Conservation (phyloP, 2,797 vertebrate species). For the Scarus forsteni region DNA sequence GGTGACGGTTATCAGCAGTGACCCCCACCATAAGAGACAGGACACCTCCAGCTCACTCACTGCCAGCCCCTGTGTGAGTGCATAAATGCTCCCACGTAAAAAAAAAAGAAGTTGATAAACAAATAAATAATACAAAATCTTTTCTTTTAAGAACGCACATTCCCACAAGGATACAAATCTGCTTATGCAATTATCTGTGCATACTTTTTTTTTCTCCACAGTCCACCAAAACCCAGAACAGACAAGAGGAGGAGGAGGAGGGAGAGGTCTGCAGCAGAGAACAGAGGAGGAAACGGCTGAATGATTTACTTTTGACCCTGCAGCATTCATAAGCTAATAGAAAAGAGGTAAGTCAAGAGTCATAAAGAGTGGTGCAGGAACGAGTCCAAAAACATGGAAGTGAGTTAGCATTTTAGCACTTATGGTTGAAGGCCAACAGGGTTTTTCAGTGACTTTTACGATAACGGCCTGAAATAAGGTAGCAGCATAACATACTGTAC, state of each 20-base stretch:
- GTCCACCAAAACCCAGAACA: conserved; percentile 77
- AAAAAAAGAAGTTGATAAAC: not conserved
- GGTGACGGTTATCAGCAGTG: conserved; percentile 89
- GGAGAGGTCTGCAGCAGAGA: conserved; percentile 86
- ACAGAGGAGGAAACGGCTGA: conserved; percentile 90
- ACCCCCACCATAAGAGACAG: conserved; percentile 90
- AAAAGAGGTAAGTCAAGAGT: conserved; percentile 61
- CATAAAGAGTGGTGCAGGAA: not conserved
- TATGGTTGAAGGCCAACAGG: too few species aligned
- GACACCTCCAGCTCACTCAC: conserved; percentile 89
- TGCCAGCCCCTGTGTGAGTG: conserved; percentile 88
- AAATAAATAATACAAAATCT: not conserved
- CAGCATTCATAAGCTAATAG: conserved; percentile 92
- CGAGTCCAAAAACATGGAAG: too few species aligned
- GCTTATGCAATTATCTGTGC: conserved; percentile 59
- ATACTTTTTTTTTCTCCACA: conserved; percentile 63
- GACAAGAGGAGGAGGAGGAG: conserved; percentile 82
- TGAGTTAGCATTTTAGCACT: too few species aligned
- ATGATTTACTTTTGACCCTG: conserved; percentile 92
- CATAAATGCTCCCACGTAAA: conserved; percentile 20
- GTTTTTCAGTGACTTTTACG: too few species aligned
- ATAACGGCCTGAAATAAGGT: too few species aligned
- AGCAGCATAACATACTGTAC: too few species aligned
- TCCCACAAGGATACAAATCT: conserved; percentile 47
- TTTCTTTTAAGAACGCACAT: conserved; percentile 30